These are phyloP conservation scores for Trididemnum clinides DNA, from an alignment of 23 tunicate genomes.

Conservation along the genomic window DNA sequence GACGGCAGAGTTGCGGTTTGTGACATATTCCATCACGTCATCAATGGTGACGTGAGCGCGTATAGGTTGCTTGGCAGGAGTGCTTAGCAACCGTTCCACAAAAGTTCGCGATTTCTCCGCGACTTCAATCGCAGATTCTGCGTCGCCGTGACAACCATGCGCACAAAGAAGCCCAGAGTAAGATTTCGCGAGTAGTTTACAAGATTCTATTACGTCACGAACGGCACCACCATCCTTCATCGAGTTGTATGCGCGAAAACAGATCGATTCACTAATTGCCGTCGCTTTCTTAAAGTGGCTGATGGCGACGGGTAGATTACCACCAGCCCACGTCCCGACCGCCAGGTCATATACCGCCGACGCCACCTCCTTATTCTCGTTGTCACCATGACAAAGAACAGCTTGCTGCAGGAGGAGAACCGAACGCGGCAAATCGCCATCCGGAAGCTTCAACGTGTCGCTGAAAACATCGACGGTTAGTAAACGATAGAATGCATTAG, in stretches of 20 bases:
- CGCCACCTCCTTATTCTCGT: conserved; percentile 10
- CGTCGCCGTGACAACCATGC: neutral
- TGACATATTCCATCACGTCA: conserved; percentile 43
- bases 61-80: neutral
- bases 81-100: conserved; percentile 20
- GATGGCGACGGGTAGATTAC: conserved; percentile 18
- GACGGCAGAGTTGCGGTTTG: neutral
- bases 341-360: conserved; percentile 28
- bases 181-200: conserved; percentile 37
- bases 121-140: conserved; percentile 31
- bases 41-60: neutral
- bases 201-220: neutral
- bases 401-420: conserved; percentile 73
- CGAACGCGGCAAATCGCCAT: conserved; percentile 42
- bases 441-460: conserved; percentile 26
- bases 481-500: too few species aligned
- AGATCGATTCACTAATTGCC: conserved; percentile 8
- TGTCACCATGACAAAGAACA: conserved; percentile 39
- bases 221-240: neutral
- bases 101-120: conserved; percentile 54
- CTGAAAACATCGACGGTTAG: conserved; percentile 24
- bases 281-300: conserved; percentile 29
- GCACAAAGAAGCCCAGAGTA: conserved; percentile 39
- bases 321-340: conserved; percentile 44
- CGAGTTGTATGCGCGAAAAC: neutral